A percentile compares a stretch with the other conserved stretches of the same genome.
Conservation (phyloP, 2,888 invertebrate genomes). For the Drosophila cyrtoloma region DNA sequence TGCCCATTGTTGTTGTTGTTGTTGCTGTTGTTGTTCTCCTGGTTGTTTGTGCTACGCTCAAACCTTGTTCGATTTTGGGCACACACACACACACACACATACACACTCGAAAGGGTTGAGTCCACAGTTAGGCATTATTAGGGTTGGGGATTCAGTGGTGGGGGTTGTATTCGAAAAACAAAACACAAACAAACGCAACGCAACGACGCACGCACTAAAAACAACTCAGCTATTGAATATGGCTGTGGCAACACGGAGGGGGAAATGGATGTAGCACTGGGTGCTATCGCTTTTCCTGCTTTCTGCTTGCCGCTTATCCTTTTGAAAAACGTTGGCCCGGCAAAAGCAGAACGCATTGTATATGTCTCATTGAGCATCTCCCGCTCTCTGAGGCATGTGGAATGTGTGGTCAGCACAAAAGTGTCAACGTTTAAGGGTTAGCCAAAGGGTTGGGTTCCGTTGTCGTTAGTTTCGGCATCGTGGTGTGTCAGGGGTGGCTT, state of each 20-base stretch:
- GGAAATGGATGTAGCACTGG: conserved; percentile 19
- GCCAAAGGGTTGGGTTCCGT: conserved; percentile 69
- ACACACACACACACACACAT: conserved; percentile 18
- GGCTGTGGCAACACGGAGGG: not conserved
- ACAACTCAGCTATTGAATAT: conserved; percentile 43
- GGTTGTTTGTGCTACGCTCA: conserved; percentile 60
- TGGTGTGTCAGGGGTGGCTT: conserved; percentile 31
- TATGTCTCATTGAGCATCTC: conserved; percentile 22
- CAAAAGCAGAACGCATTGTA: not conserved
- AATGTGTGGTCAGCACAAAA: conserved; percentile 72
- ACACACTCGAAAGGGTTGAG: conserved; percentile 59
- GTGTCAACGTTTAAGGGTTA: conserved; percentile 75
- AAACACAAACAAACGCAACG: conserved; percentile 54
- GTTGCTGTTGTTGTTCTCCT: conserved; percentile 30
- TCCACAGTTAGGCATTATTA: conserved; percentile 4
- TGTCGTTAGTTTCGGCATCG: not conserved
- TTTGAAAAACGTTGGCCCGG: conserved; percentile 5
- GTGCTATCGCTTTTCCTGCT: conserved; percentile 25
- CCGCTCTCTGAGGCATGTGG: conserved; percentile 45
- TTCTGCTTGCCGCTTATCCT: conserved; percentile 4
- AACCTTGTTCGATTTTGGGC: conserved; percentile 67
- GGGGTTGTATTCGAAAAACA: conserved; percentile 10
- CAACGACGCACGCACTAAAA: conserved; percentile 55
- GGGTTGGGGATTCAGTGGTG: conserved; percentile 32
- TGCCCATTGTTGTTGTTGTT: conserved; percentile 48